Conservation (phyloP, 23 tunicate species). For the Trididemnum miniatum region DNA sequence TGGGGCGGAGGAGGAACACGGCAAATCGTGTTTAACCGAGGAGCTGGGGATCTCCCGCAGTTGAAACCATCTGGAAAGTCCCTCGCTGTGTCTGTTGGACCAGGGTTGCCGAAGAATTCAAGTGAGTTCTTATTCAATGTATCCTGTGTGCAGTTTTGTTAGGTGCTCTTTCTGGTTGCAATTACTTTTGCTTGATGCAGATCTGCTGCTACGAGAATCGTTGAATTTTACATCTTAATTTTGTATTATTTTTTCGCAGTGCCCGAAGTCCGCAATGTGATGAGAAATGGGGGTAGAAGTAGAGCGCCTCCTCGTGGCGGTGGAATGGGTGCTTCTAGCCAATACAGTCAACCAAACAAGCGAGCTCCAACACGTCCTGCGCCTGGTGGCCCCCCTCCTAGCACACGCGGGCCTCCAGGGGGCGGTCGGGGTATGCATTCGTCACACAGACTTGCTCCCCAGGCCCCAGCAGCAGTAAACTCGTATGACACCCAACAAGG, state of each 20-base stretch:
- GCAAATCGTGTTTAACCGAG: conserved; percentile 52
- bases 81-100: conserved; percentile 52
- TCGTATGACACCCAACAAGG: conserved; percentile 27
- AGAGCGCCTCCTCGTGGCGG: conserved; percentile 4
- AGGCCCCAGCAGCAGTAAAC: not conserved
- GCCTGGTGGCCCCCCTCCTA: conserved; percentile 8
- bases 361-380: not conserved
- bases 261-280: conserved; percentile 26
- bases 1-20: conserved; percentile 92
- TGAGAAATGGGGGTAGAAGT: not conserved
- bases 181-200: not conserved
- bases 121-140: conserved; percentile 27
- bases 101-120: conserved; percentile 83
- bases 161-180: too few species aligned
- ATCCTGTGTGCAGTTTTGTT: too few species aligned
- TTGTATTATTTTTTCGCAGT: not conserved
- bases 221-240: too few species aligned
- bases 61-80: conserved; percentile 79
- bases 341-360: not conserved
- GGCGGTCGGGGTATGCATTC: conserved; percentile 7
- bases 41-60: conserved; percentile 50
- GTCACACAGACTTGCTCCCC: not conserved
- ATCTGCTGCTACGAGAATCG: too few species aligned
- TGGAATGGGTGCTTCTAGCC: not conserved
- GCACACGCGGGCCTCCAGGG: not conserved